Evolutionary conservation across 2,797 vertebrate species (phyloP), one percentile per base, ranked within the genome.

Genomic region (Podarcis siculus): DNA sequence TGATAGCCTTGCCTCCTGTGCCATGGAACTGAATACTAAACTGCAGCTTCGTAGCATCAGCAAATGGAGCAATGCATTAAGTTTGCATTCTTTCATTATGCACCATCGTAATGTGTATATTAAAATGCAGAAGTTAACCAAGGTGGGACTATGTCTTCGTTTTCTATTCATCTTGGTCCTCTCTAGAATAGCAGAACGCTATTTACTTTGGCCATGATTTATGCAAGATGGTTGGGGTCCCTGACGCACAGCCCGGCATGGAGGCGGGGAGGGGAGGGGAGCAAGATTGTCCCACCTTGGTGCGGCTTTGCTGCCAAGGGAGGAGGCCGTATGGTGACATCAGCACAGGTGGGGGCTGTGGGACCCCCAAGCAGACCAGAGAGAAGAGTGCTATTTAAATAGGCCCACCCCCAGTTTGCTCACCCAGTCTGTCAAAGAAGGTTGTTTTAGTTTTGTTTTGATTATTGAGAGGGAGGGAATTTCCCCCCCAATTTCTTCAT

Each of bases 11-110:
- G 85, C 94, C 86, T 91, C 87, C 86, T 91, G 88, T 92, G 92
- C 25, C 35, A 87, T 85, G 85, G 91, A 95, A 87, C 37, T n/a
- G 93, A 94, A 92, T 91, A 85, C 88, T 87, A 91, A 93, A 79
- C 1, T 17, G 86, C 61, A 27, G 21, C 85, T 58, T 45, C 37
- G 45, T 76, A 45, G 64, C 32, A 75, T 85, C 67, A 67, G 39
- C 67, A 85, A 82, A 69, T 76, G 42, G 61, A 30, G 21, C 19
- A 86, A 45, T 82, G 39, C 45, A 89, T 67, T 67, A 79, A 42
- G 42, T 30, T 55, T 49, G 49, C 39, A 25, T 37, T 81, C 67
- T 80, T 81, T 64, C 35, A 45, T 86, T 32, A 64, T 45, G 23
- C 49, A 32, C 21, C 13, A 8, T 19, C 64, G 32, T 72, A 32